A percentile compares a stretch with the other conserved stretches of the same genome.
Conservation (phyloP, 2,113 vertebrate species). For the Paratilapia polleni region DNA sequence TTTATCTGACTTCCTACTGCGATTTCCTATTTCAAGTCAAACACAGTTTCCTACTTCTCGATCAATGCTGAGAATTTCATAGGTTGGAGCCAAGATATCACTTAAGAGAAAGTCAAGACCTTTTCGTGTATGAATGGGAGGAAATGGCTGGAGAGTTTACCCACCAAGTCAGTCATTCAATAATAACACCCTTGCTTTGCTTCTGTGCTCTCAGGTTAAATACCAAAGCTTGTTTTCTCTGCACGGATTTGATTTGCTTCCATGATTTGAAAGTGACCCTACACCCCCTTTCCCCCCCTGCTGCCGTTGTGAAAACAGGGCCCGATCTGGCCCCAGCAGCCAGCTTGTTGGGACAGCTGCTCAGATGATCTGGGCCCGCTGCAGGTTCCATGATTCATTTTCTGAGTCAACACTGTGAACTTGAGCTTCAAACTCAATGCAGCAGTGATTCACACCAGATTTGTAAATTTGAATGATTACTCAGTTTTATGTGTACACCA, state of each 20-base stretch:
- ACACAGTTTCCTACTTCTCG: constrained; percentile 59
- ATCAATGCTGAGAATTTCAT: constrained; percentile 38
- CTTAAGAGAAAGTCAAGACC: constrained; percentile 76
- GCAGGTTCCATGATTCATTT: constrained; percentile 79
- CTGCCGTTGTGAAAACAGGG: constrained; percentile 56
- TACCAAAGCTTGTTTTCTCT: constrained; percentile 58
- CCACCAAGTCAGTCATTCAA: constrained; percentile 49
- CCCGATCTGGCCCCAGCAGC: constrained; percentile 53
- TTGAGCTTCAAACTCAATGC: constrained; percentile 41
- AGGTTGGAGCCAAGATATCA: constrained; percentile 63
- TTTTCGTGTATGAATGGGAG: constrained; percentile 77
- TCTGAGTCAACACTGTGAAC: constrained; percentile 76
- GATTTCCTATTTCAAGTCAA: constrained; percentile 68
- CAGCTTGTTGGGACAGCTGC: constrained; percentile 84
- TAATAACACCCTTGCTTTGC: constrained; percentile 45
- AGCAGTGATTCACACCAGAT: constrained; percentile 58
- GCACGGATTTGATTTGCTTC: constrained; percentile 43
- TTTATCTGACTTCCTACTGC: constrained; percentile 77
- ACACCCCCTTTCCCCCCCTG: background rate
- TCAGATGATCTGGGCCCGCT: constrained; percentile 76
- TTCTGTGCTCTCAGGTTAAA: constrained; percentile 49
- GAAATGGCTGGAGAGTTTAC: constrained; percentile 75
- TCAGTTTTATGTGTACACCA: background rate
- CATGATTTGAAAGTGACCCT: constrained; percentile 41
- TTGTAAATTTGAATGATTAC: constrained; percentile 38